A percentile compares a stretch with the other conserved stretches of the same genome.
Conservation (phyloP, 2,113 vertebrate genomes). For the Bujurquina vittata region DNA sequence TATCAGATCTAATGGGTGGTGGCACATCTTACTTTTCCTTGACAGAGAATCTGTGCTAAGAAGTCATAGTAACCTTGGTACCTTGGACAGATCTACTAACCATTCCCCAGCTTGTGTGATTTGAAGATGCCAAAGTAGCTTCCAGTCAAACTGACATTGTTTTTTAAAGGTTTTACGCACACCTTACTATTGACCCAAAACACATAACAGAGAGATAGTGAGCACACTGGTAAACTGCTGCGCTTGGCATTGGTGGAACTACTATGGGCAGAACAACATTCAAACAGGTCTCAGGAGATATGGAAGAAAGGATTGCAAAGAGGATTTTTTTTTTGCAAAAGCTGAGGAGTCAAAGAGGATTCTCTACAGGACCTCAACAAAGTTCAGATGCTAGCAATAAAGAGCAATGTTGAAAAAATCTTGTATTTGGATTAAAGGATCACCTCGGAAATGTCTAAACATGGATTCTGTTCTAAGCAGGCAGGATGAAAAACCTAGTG, state of each 20-base stretch:
- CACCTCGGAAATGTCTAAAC: background rate
- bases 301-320: background rate
- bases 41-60: conserved; percentile 14
- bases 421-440: conserved; percentile 3
- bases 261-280: conserved; percentile 20
- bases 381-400: background rate
- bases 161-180: background rate
- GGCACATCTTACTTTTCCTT: background rate
- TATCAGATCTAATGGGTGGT: conserved; percentile 55
- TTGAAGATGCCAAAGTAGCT: background rate
- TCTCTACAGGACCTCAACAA: background rate
- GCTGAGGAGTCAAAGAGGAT: background rate
- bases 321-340: background rate
- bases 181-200: conserved; percentile 3
- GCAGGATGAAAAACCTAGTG: background rate
- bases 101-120: background rate
- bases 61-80: background rate
- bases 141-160: background rate
- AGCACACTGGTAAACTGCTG: background rate
- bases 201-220: background rate
- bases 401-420: background rate
- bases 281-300: conserved; percentile 6
- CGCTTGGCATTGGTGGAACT: background rate
- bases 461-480: background rate
- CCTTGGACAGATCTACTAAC: background rate